Evolutionary conservation across 2,888 invertebrate genomes (phyloP).

Genomic region (Octodonta nipae): DNA sequence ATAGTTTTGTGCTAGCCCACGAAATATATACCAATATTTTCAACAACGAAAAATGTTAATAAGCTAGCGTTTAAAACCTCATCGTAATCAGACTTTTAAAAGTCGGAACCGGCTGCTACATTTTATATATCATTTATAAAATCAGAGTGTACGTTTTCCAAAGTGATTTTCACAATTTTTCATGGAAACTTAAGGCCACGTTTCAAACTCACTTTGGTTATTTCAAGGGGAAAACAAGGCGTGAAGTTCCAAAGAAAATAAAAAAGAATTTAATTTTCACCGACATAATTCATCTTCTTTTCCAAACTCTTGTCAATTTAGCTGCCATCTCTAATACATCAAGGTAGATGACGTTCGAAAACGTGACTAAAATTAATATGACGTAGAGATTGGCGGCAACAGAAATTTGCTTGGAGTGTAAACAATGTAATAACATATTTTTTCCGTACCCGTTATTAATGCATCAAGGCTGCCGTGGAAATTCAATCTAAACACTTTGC

Average conservation of each 20-base stretch:
- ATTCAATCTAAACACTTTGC: no score
- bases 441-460: slow-evolving; percentile 13
- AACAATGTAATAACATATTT: slow-evolving; percentile 25
- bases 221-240: slow-evolving; percentile 18
- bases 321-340: slow-evolving; percentile 36
- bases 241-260: slow-evolving; percentile 19
- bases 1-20: no score
- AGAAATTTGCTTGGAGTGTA: slow-evolving; percentile 25
- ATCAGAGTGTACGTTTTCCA: no score
- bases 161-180: no score
- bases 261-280: slow-evolving; percentile 30
- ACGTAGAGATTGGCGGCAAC: slow-evolving; percentile 24
- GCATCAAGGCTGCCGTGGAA: no score
- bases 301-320: slow-evolving; percentile 35
- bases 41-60: no score
- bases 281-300: slow-evolving; percentile 33
- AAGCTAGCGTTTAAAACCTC: no score
- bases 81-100: no score
- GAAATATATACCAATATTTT: no score
- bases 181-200: no score
- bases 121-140: no score
- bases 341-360: slow-evolving; percentile 30
- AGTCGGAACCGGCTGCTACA: no score
- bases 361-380: slow-evolving; percentile 37
- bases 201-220: slow-evolving; percentile 1